These are phyloP conservation scores for Chionomys nivalis DNA, from an alignment of 2,113 vertebrate species.

Conservation along the genomic window DNA sequence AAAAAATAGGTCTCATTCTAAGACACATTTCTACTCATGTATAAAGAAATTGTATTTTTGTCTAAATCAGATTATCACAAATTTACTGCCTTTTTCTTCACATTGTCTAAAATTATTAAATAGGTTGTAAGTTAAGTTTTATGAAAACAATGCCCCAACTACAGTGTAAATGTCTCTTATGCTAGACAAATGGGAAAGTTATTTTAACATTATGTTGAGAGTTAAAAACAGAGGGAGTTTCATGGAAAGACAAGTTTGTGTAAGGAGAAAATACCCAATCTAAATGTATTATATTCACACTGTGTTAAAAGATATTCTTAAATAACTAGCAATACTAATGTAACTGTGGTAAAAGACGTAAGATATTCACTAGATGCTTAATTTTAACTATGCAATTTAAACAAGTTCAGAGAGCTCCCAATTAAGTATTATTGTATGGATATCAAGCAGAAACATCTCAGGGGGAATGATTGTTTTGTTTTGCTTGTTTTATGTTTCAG, in stretches of 20 bases:
- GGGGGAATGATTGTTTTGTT: not conserved
- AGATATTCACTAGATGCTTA: not conserved
- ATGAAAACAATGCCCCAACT: not conserved
- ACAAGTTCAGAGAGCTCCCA: not conserved
- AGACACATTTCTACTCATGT: not conserved
- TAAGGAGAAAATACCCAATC: slow-evolving; percentile 23
- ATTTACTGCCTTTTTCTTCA: not conserved
- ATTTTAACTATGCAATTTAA: not conserved
- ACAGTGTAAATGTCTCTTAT: not conserved
- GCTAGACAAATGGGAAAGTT: not conserved
- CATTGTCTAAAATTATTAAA: not conserved
- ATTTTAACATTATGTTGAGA: not conserved
- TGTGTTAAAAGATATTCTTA: not conserved
- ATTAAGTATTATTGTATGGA: not conserved
- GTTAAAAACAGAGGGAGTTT: not conserved
- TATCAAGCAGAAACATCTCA: not conserved
- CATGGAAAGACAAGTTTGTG: not conserved
- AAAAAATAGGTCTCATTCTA: not conserved
- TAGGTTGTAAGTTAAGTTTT: not conserved
- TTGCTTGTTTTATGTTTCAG: not conserved
- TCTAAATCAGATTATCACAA: not conserved
- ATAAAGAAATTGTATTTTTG: not conserved
- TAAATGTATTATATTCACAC: not conserved
- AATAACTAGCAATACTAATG: not conserved
- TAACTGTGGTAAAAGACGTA: not conserved